These are phyloP conservation scores for Eunapius fragilis DNA, from an alignment of 37 sponge, comb jelly and placozoan species.

Conservation along the genomic window DNA sequence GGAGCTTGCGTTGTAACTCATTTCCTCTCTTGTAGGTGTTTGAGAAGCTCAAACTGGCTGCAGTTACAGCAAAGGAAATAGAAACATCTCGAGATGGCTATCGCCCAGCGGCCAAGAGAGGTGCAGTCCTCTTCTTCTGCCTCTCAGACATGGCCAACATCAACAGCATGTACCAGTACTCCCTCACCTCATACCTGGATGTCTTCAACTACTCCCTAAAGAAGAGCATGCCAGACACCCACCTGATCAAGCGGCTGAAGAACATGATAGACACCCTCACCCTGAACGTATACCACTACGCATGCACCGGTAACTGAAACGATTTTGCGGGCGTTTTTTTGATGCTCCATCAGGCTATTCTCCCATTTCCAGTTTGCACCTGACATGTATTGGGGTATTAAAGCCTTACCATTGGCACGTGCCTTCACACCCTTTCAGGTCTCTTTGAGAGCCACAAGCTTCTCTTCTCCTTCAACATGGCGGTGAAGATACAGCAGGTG, in stretches of 20 bases:
- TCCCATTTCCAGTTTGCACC: too few species aligned
- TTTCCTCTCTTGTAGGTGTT: slow-evolving; percentile 49
- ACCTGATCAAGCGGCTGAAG: slow-evolving; percentile 87
- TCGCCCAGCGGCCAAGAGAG: slow-evolving; percentile 93
- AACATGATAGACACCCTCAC: slow-evolving; percentile 97
- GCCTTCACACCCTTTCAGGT: slow-evolving; percentile 48
- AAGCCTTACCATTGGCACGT: background rate
- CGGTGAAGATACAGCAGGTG: slow-evolving; percentile 96
- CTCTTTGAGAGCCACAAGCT: slow-evolving; percentile 98
- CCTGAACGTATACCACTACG: slow-evolving; percentile 95
- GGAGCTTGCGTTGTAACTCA: background rate
- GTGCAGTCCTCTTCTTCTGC: slow-evolving; percentile 98
- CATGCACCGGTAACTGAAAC: slow-evolving; percentile 87
- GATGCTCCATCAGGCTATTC: background rate
- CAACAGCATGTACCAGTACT: slow-evolving; percentile 99
- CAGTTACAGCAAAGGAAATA: slow-evolving; percentile 86
- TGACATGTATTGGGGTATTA: too few species aligned
- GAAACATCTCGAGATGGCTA: slow-evolving; percentile 93
- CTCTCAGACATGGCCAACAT: slow-evolving; percentile 98
- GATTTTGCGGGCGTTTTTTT: background rate
- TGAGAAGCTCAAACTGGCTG: slow-evolving; percentile 89
- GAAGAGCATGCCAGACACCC: slow-evolving; percentile 90
- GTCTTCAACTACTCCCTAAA: slow-evolving; percentile 93
- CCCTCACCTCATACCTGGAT: slow-evolving; percentile 89
- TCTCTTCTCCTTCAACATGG: slow-evolving; percentile 98